Base-by-base conservation (phyloP, 2,113 vertebrate species). In the Gavia stellata region DNA sequence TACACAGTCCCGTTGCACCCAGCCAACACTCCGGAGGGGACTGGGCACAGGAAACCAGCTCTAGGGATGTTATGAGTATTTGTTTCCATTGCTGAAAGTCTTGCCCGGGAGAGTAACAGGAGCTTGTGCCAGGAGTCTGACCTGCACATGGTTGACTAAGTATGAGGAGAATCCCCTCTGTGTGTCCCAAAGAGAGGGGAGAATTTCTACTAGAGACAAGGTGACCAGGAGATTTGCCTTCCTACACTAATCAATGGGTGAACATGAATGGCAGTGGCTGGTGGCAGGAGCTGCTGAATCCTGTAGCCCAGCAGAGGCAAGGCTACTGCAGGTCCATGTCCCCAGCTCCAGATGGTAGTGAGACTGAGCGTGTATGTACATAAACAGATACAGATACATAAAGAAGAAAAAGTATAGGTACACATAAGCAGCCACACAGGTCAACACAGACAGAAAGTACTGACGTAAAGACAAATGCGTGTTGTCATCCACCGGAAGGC, bases 301-400 rank as follows among this genome's bases (percentile, higher is more conserved):
- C 52, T 5, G 3, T 25, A 59, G 44, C 9, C 26, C 44, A 26
- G 52, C 52, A 81, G 42, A 63, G 10, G 31, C n/a, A 66, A 81
- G 36, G 61, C 33, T 36, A 33, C 66, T 74, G 72, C 82, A 56
- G 33, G 17, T 62, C n/a, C 34, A 4, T 29, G 21, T 9, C 21
- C 52, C 45, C 34, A 44, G 25, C 29, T 83, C 5, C 20, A 83
- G 38, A 28, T 3, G 3, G 34, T 31, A 52, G 42, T 10, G 70
- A 68, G 34, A 36, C 9, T 19, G 21, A 17, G 5, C 0, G 0
- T 25, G 17, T 13, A 13, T 16, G 33, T 34, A 49, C 49, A 8
- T 7, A 34, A 29, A 40, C 4, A 0, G 6, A 14, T 5, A 7
- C 4, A 26, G 21, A 34, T 20, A 36, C 21, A 12, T 5, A 20